These are phyloP conservation scores for Lacerta bilineata DNA, from an alignment of 2,797 vertebrate genomes.

Conservation along the genomic window DNA sequence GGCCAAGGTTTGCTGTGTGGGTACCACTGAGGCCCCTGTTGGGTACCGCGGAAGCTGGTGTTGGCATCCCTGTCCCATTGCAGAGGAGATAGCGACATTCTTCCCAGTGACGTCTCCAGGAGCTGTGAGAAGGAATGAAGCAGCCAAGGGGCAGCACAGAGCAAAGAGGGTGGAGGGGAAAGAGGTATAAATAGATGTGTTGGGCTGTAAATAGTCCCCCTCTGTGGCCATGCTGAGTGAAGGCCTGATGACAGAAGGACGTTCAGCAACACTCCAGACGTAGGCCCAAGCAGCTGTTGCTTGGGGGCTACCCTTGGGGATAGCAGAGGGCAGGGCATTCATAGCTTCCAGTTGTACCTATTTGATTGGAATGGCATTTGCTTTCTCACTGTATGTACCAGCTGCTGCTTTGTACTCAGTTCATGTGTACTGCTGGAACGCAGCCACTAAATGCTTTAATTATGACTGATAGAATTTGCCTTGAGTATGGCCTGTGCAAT, in stretches of 20 bases:
- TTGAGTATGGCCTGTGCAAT: neutral
- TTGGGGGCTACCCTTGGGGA: constrained; percentile 8
- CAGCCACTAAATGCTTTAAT: constrained; percentile 9
- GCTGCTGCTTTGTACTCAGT: neutral
- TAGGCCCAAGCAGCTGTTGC: constrained; percentile 20
- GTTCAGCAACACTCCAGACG: constrained; percentile 16
- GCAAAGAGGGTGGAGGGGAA: neutral
- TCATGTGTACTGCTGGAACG: neutral
- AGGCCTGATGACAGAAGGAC: constrained; percentile 43
- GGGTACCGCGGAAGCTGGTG: neutral
- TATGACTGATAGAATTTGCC: neutral
- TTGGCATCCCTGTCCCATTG: constrained; percentile 1
- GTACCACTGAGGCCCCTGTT: neutral
- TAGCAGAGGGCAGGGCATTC: constrained; percentile 1
- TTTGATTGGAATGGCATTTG: constrained; percentile 10
- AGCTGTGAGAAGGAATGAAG: constrained; percentile 34
- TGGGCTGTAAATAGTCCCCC: constrained; percentile 44
- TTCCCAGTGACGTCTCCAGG: constrained; percentile 6
- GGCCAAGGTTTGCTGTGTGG: neutral
- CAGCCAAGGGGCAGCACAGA: constrained; percentile 20
- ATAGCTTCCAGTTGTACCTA: constrained; percentile 17
- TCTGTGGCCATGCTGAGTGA: constrained; percentile 26
- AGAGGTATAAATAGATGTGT: constrained; percentile 41
- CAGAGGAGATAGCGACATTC: constrained; percentile 25
- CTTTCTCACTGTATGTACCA: neutral